phyloP scores from a whole-genome alignment of 2,113 vertebrate species.

The Rhinopomastus cyanomelas region DNA sequence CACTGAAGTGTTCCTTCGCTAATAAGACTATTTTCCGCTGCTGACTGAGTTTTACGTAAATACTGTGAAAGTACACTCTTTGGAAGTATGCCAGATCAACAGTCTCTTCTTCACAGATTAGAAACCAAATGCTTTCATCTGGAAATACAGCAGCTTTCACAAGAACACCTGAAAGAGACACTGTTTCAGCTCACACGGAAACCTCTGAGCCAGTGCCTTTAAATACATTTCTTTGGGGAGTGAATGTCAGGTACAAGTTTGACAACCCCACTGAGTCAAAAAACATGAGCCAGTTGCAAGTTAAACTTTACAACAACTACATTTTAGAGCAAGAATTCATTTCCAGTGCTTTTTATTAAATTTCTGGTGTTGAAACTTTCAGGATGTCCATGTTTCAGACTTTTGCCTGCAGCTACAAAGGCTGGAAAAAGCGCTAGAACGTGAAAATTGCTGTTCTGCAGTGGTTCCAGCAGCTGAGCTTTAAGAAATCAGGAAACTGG shows the following conservation, averaged over 20 bases:
- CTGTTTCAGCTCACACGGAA: not conserved
- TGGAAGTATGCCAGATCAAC: not conserved
- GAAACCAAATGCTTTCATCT: not conserved
- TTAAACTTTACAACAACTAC: not conserved
- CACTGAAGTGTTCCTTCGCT: not conserved
- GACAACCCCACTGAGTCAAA: not conserved
- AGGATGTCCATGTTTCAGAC: not conserved
- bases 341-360: not conserved
- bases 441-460: not conserved
- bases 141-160: not conserved
- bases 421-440: not conserved
- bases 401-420: not conserved
- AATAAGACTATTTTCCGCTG: constrained; percentile 3
- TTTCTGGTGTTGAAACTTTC: constrained; percentile 13
- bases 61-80: not conserved
- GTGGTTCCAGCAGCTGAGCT: not conserved
- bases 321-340: not conserved
- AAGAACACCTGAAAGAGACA: not conserved
- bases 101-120: not conserved
- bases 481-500: constrained; percentile 8
- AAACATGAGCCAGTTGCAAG: not conserved
- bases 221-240: not conserved
- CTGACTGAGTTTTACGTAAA: not conserved
- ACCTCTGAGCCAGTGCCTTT: not conserved
- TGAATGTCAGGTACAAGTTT: not conserved